A percentile compares a stretch with the other conserved stretches of the same genome.
Conservation (phyloP, 1,140 invertebrate genomes). For the Neuroterus valhalla region DNA sequence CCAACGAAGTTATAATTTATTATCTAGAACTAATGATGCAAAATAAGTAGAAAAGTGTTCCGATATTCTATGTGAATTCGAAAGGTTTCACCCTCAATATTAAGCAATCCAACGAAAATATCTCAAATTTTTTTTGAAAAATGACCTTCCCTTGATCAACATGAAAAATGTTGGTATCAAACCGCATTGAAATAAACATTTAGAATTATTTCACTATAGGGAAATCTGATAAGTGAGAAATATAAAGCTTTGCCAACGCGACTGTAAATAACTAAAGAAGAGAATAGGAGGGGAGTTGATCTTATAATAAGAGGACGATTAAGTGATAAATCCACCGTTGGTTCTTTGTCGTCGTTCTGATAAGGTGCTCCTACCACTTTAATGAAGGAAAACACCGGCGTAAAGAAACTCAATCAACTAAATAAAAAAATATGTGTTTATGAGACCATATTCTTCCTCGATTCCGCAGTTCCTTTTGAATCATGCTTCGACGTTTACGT, state of each 20-base stretch:
- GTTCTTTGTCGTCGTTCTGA: slow-evolving; percentile 3
- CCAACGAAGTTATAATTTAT: background rate
- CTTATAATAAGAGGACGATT: background rate
- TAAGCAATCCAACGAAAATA: too few relatives aligned
- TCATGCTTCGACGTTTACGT: slow-evolving; percentile 58
- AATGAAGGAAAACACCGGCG: background rate
- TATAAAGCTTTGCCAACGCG: background rate
- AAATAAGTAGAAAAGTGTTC: background rate
- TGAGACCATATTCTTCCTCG: slow-evolving; percentile 5
- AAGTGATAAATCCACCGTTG: background rate
- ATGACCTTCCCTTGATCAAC: too few relatives aligned
- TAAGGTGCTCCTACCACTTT: slow-evolving; percentile 10
- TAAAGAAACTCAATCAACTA: background rate
- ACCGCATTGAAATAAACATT: background rate
- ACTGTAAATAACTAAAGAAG: slow-evolving; percentile 1
- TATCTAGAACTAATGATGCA: background rate
- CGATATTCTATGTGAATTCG: background rate
- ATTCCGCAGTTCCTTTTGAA: slow-evolving; percentile 13
- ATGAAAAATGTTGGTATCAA: background rate
- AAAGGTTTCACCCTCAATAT: too few relatives aligned
- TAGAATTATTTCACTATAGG: background rate
- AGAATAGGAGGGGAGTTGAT: background rate
- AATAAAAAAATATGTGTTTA: background rate
- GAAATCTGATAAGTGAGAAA: slow-evolving; percentile 2
- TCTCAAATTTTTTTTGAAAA: too few relatives aligned